Percentiles rank a stretch among this genome's conserved stretches.
phyloP scores from a whole-genome alignment of 2,888 invertebrate genomes.

The Sceliomorpha sp. region DNA sequence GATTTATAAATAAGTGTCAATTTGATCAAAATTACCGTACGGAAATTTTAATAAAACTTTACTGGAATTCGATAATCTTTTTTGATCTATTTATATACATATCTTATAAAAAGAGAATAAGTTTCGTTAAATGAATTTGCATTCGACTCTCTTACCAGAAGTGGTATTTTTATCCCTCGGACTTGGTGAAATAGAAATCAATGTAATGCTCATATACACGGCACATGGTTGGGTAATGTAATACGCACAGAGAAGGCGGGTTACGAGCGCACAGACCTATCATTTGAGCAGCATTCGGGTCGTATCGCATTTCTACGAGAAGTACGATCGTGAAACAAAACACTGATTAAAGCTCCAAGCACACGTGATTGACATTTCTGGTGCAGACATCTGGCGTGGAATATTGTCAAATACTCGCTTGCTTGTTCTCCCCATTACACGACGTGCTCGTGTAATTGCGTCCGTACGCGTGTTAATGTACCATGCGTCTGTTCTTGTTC shows the following conservation, averaged over 20 bases:
- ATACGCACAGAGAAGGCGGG: conserved; percentile 14
- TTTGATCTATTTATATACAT: too few relatives aligned
- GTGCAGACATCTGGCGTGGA: conserved; percentile 42
- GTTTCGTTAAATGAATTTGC: too few relatives aligned
- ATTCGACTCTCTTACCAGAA: too few relatives aligned
- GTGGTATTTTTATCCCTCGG: too few relatives aligned
- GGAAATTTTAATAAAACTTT: too few relatives aligned
- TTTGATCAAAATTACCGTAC: too few relatives aligned
- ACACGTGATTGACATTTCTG: conserved; percentile 54
- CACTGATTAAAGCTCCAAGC: conserved; percentile 55
- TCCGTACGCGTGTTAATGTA: not conserved
- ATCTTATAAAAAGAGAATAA: too few relatives aligned
- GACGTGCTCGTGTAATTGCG: conserved; percentile 3
- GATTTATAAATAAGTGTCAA: too few relatives aligned
- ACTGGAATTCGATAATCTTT: too few relatives aligned
- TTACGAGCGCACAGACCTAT: conserved; percentile 18
- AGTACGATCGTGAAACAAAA: conserved; percentile 48
- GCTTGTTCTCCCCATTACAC: conserved; percentile 8
- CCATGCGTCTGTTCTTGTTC: not conserved
- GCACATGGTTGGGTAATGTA: conserved; percentile 14
- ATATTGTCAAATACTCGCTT: conserved; percentile 18
- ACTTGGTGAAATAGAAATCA: too few relatives aligned
- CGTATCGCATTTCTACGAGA: conserved; percentile 23
- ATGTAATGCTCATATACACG: too few relatives aligned
- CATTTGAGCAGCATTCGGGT: conserved; percentile 25